phyloP scores from a whole-genome alignment of 2,797 vertebrate genomes.

The Oryzias sinensis region DNA sequence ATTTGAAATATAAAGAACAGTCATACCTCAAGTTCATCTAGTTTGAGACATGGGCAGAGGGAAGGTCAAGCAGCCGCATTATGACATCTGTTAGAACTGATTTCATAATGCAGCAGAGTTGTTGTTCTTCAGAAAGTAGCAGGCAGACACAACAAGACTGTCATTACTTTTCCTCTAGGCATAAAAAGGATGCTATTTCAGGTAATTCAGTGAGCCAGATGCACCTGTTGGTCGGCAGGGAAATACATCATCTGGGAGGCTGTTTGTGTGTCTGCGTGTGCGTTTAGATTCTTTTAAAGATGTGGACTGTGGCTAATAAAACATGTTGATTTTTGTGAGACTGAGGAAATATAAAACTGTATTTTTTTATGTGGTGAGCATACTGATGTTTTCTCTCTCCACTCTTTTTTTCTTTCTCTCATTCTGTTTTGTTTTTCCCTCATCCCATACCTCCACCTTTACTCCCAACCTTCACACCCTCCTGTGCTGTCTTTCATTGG shows the following conservation, averaged over 20 bases:
- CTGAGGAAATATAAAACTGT: neutral
- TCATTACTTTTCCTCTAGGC: conserved; percentile 4
- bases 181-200: conserved; percentile 2
- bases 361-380: conserved; percentile 58
- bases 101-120: neutral
- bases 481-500: conserved; percentile 1
- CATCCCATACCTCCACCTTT: neutral
- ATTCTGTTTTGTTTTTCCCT: conserved; percentile 12
- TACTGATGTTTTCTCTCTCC: conserved; percentile 52
- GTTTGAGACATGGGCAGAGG: no score
- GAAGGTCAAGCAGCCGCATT: no score
- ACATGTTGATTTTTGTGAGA: conserved; percentile 41
- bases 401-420: conserved; percentile 1
- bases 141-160: conserved; percentile 11
- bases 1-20: neutral
- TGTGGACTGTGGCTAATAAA: neutral
- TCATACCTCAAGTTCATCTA: neutral
- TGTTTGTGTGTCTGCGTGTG: conserved; percentile 17
- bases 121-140: neutral
- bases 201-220: conserved; percentile 23
- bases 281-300: conserved; percentile 23
- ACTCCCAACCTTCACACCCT: conserved; percentile 1
- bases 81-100: no score
- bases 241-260: conserved; percentile 19
- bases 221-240: conserved; percentile 47